These are phyloP conservation scores for Apistogramma diplotaenia DNA, from an alignment of 2,113 vertebrate genomes.

Conservation along the genomic window DNA sequence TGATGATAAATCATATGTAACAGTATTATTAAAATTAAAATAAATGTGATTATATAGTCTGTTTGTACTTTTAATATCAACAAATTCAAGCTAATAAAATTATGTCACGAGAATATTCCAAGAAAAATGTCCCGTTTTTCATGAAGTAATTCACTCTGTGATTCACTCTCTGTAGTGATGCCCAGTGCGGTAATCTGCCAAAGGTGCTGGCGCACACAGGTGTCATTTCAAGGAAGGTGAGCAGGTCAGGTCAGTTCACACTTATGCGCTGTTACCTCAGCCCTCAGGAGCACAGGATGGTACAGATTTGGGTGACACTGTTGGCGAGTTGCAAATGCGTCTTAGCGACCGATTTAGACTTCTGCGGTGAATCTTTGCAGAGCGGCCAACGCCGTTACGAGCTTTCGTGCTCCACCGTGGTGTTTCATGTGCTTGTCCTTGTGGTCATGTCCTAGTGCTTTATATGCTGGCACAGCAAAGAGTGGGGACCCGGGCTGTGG, in stretches of 20 bases:
- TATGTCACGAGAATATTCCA: background rate
- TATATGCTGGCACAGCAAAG: too few species aligned
- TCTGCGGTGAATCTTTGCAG: background rate
- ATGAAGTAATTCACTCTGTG: too few species aligned
- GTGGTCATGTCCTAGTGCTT: too few species aligned
- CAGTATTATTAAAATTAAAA: background rate
- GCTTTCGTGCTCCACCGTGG: too few species aligned
- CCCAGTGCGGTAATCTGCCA: background rate
- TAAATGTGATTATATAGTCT: background rate
- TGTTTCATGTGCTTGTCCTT: too few species aligned
- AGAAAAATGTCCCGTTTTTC: background rate
- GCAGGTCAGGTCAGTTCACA: background rate
- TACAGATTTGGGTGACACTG: background rate
- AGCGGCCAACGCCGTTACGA: background rate
- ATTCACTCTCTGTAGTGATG: background rate
- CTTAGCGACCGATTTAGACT: background rate
- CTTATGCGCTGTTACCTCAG: background rate
- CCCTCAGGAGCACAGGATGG: background rate
- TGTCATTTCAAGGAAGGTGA: slow-evolving; percentile 9
- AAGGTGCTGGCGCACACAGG: background rate
- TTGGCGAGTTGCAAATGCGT: background rate
- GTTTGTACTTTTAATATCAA: background rate
- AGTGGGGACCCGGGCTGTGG: too few species aligned
- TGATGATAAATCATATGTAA: background rate
- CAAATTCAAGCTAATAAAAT: background rate